Evolutionary conservation across 2,797 vertebrate species (phyloP).

Genomic region (Alfaro cultratus): DNA sequence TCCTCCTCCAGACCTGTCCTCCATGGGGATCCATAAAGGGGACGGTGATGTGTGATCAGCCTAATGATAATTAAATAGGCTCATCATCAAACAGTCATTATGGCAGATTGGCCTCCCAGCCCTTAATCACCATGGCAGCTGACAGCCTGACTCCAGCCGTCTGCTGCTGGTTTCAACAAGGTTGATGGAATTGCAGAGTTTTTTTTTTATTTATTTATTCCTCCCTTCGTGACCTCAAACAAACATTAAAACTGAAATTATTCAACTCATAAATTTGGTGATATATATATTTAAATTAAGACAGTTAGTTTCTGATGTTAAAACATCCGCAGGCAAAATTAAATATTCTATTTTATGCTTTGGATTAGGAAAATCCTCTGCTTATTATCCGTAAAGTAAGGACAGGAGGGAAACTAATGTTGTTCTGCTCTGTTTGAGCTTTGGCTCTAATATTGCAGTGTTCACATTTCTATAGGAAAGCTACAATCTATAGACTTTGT

Average conservation of each 20-base stretch:
- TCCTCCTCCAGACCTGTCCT: constrained; percentile 33
- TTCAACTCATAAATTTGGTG: not conserved
- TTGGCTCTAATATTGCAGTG: not conserved
- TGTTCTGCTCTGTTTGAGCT: not conserved
- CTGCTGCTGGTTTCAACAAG: constrained; percentile 46
- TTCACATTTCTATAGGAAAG: not conserved
- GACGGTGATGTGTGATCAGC: constrained; percentile 44
- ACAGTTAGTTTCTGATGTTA: not conserved
- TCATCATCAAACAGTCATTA: constrained; percentile 69
- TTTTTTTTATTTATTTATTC: too few relatives aligned
- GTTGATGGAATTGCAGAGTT: not conserved
- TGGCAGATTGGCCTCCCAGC: constrained; percentile 47
- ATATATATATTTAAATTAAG: not conserved
- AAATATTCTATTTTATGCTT: not conserved
- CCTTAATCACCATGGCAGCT: constrained; percentile 47
- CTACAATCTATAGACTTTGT: not conserved
- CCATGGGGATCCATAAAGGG: constrained; percentile 53
- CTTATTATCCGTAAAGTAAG: not conserved
- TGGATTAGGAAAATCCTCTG: not conserved
- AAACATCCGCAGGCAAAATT: not conserved
- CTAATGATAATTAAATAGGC: constrained; percentile 67
- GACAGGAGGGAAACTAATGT: not conserved
- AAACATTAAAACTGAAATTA: not conserved
- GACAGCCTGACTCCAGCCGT: constrained; percentile 48
- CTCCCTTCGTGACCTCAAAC: not conserved